Percentiles rank a stretch among this genome's conserved stretches.
phyloP scores from a whole-genome alignment of 1,140 invertebrate species.

The Orussus abietinus region DNA sequence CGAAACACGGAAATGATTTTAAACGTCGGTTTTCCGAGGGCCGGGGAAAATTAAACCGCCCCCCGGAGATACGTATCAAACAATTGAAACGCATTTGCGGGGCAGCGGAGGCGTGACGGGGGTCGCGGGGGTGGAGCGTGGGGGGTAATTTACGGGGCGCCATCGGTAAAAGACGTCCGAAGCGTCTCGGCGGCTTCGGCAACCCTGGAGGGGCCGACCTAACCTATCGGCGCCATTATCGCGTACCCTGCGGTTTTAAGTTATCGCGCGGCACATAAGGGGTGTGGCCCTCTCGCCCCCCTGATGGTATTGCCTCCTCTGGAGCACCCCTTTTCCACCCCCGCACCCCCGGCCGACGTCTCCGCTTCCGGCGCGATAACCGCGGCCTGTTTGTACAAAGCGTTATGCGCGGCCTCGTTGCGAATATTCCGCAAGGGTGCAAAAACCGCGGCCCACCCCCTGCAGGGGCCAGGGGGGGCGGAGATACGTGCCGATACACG shows the following conservation, averaged over 20 bases:
- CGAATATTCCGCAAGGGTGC: conserved; percentile 6
- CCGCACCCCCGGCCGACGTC: conserved; percentile 15
- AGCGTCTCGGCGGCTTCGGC: too few species aligned
- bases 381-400: conserved; percentile 34
- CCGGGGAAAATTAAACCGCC: too few species aligned
- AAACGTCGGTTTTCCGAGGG: too few species aligned
- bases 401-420: conserved; percentile 22
- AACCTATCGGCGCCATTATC: conserved; percentile 44
- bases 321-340: conserved; percentile 20
- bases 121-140: too few species aligned
- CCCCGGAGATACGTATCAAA: too few species aligned
- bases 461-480: conserved; percentile 2
- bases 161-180: too few species aligned
- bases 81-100: too few species aligned
- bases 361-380: conserved; percentile 36
- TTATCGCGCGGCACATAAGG: conserved; percentile 25
- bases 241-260: conserved; percentile 41
- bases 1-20: too few species aligned
- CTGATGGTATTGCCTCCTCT: conserved; percentile 26
- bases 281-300: conserved; percentile 10
- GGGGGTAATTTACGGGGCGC: too few species aligned
- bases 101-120: too few species aligned
- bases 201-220: too few species aligned
- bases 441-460: conserved; percentile 19
- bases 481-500: conserved; percentile 24